Conservation (phyloP, 2,113 vertebrate genomes). For the Pelvicachromis taeniatus region DNA sequence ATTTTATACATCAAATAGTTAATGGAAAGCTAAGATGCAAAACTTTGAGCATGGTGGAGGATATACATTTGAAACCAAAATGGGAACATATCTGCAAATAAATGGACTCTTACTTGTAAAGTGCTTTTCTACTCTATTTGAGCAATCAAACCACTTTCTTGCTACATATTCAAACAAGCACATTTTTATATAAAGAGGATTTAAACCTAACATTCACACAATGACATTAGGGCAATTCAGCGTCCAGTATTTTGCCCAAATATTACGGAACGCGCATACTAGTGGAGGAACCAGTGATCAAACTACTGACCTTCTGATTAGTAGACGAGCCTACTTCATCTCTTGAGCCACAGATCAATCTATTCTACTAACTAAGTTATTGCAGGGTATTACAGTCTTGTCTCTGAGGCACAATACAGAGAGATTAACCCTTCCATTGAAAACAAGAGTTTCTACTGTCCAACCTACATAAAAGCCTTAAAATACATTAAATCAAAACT, state of each 20-base stretch:
- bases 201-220: neutral
- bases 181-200: neutral
- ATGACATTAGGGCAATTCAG: neutral
- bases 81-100: neutral
- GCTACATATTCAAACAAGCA: neutral
- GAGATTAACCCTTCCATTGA: neutral
- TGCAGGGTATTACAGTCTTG: neutral
- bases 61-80: neutral
- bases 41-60: neutral
- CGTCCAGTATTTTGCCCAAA: neutral
- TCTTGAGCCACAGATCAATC: neutral
- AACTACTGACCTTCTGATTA: neutral
- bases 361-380: neutral
- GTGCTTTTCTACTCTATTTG: neutral
- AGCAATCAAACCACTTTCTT: neutral
- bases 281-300: neutral
- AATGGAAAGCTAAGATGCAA: neutral
- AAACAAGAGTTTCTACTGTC: neutral
- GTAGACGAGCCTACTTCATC: neutral
- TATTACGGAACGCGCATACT: neutral
- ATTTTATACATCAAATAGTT: neutral
- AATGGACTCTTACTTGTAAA: neutral
- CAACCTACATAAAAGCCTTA: neutral
- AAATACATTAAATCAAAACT: neutral
- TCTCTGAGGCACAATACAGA: neutral